Evolutionary conservation across 2,113 vertebrate species (phyloP), one percentile per base, ranked within the genome.

Genomic region (Coturnix japonica): DNA sequence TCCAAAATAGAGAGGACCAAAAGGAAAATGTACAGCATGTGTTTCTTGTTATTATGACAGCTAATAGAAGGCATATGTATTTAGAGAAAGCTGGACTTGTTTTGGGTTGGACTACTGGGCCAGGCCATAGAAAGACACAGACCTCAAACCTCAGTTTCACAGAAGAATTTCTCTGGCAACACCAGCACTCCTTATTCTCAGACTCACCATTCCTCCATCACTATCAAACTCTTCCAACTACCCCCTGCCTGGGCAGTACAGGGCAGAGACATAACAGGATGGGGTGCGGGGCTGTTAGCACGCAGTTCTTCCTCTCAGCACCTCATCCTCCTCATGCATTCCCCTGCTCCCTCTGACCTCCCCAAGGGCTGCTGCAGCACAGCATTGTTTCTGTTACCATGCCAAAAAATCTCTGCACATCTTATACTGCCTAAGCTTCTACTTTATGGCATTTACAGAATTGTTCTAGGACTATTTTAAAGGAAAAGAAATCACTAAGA

Each of bases 61-160:
- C 10, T 53, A 35, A 39, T 1, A 61, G 23, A 3, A 43, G 41
- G n/a, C 4, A 11, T 25, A 4, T 1, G 2, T 13, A 18, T 46
- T 35, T 43, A 67, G 69, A 54, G 35, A 47, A 84, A 67, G 15
- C 35, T 66, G 33, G 21, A 59, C 37, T 54, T 63, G 4, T 60
- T 84, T 39, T 54, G 33, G 26, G 33, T 13, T 22, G 14, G 33
- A 16, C 37, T 51, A 13, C 6, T 60, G 37, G 30, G 6, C 26
- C 30, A 60, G 13, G 37, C 46, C 26, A 54, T 15, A 76, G n/a
- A 70, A 56, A 41, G 15, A 22, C 23, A 59, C 0, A n/a, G 9
- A 9, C 33, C 28, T 67, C 46, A 63, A 78, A 77, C 66, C n/a
- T 47, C 41, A 13, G 6, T n/a, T 63, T 59, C 9, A 33, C 59